A percentile compares a stretch with the other conserved stretches of the same genome.
phyloP scores from a whole-genome alignment of 1,140 invertebrate genomes.

The Lethrus apterus region DNA sequence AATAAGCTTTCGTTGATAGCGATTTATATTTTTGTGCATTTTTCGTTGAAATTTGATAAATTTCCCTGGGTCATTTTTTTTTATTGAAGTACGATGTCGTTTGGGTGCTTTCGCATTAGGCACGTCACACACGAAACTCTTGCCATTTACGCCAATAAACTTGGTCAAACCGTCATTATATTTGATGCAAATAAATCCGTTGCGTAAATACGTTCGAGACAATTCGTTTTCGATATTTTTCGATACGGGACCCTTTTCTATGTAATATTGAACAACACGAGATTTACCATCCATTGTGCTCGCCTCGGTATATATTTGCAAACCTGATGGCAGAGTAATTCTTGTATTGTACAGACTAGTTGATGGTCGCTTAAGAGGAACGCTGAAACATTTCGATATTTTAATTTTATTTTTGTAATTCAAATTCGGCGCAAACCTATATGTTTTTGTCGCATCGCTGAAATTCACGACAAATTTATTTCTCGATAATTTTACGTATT shows the following conservation, averaged over 20 bases:
- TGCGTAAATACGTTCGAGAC: neutral
- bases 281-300: neutral
- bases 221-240: neutral
- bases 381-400: conserved; percentile 6
- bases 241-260: neutral
- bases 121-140: neutral
- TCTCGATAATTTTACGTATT: neutral
- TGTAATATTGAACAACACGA: conserved; percentile 1
- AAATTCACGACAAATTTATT: conserved; percentile 1
- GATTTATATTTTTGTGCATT: conserved; percentile 1
- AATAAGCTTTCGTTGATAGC: conserved; percentile 5
- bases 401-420: conserved; percentile 7
- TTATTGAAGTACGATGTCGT: neutral
- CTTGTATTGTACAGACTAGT: neutral
- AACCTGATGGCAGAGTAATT: conserved; percentile 2
- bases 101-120: no score
- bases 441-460: neutral
- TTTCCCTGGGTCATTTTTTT: neutral
- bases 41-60: conserved; percentile 8
- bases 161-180: conserved; percentile 4
- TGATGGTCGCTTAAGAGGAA: no score
- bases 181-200: conserved; percentile 4
- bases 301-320: conserved; percentile 1
- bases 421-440: conserved; percentile 5
- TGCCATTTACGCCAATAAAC: conserved; percentile 3